Percentiles rank a stretch among this genome's conserved stretches.
Conservation (phyloP, 2,797 vertebrate species). For the Spinus olivaceus region DNA sequence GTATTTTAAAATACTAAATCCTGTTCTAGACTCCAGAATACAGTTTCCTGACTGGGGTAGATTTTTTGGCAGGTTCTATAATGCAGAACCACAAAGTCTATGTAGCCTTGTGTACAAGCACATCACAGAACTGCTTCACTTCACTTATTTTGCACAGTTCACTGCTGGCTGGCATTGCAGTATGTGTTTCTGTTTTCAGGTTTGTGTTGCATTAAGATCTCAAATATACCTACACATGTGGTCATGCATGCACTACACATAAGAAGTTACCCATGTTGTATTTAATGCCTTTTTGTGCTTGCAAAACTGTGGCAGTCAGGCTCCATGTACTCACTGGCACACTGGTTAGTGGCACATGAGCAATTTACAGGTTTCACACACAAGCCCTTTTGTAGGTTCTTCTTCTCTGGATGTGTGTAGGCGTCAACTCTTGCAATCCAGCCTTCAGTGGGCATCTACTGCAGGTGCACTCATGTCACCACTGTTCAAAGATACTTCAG, state of each 20-base stretch:
- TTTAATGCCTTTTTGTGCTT: neutral
- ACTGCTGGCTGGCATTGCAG: neutral
- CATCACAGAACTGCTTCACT: neutral
- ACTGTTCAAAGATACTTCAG: neutral
- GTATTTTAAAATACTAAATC: neutral
- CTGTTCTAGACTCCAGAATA: neutral
- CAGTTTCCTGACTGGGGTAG: neutral
- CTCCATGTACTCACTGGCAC: neutral
- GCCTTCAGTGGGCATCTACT: neutral
- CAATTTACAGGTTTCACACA: neutral
- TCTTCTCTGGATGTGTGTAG: neutral
- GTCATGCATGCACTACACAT: fast-evolving
- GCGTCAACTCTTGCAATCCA: neutral
- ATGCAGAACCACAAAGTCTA: fast-evolving
- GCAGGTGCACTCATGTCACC: neutral
- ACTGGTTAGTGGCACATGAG: neutral
- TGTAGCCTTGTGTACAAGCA: neutral
- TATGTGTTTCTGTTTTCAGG: neutral
- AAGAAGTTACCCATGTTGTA: neutral
- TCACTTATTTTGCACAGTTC: neutral
- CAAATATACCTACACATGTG: neutral
- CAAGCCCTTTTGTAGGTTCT: neutral
- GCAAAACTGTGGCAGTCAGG: neutral
- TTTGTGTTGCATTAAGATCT: neutral
- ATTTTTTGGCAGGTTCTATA: neutral